Base-by-base conservation (phyloP, 92 coral and sea anemone genomes). In the Zoanthus sansibaricus region DNA sequence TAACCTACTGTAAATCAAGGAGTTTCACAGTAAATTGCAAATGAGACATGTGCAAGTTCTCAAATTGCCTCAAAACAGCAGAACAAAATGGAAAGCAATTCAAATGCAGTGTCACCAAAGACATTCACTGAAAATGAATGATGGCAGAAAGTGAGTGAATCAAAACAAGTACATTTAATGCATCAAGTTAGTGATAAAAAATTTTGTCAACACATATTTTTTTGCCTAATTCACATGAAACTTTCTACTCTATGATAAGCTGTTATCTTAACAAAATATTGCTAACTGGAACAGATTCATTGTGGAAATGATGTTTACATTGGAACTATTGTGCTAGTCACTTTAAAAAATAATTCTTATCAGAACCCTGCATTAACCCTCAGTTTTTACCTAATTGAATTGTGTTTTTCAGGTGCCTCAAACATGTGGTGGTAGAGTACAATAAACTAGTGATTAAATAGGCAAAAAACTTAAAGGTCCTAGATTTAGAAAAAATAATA, bases 101-200 rank as follows among this genome's bases (percentile, higher is more conserved):
- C 16, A 68, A 68, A 68, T 68, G 72, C 72, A 68, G 72, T 68
- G 72, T 68, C 72, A 68, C 72, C 72, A 68, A 61, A 68, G 72
- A 68, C 72, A 68, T 68, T 68, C 72, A 68, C 72, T 68, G 72
- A 21, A 68, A 68, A 72, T 72, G 76, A 72, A 72, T 72, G 76
- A 72, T 72, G 76, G 76, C 76, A 72, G 76, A 72, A 72, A 72
- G 76, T 72, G 76, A 72, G 76, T 72, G 76, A 31, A 72, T 72
- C 76, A 72, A 31, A 68, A 68, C 72, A 68, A 21, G 76, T 72
- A 72, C 76, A 42, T 72, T 72, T 72, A 72, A 72, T 72, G 76
- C 76, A 72, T 72, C 76, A 72, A 72, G 76, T 72, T 72, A 72
- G 52, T 72, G 76, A 72, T 72, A 72, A 72, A 72, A 72, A 72